Evolutionary conservation across 2,888 invertebrate species (phyloP).

Genomic region (Rhogogaster chlorosoma): DNA sequence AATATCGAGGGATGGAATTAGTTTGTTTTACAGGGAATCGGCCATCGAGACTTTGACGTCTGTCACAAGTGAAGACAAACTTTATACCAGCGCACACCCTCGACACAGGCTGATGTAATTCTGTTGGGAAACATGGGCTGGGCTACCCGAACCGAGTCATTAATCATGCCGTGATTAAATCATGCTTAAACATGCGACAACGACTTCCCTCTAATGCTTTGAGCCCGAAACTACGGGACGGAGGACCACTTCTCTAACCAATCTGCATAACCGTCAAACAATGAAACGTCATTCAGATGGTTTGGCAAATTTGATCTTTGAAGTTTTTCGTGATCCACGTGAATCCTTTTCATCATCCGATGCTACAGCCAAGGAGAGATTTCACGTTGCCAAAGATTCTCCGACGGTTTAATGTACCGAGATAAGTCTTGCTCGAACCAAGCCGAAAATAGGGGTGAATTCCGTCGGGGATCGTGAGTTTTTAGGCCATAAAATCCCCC

Average conservation of each 20-base stretch:
- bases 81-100: background rate
- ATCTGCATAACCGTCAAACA: background rate
- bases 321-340: background rate
- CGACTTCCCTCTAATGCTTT: constrained; percentile 24
- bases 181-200: constrained; percentile 25
- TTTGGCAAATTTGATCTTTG: background rate
- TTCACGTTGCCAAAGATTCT: background rate
- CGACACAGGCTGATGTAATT: background rate
- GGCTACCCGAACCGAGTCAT: background rate
- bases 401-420: background rate
- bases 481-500: background rate
- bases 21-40: background rate
- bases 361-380: no score
- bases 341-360: background rate
- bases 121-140: constrained; percentile 9
- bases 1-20: background rate
- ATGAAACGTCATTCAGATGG: background rate
- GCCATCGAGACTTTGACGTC: background rate
- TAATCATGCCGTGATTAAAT: constrained; percentile 45
- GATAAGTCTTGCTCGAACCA: background rate
- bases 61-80: constrained; percentile 22
- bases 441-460: background rate
- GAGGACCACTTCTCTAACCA: background rate
- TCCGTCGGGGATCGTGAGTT: background rate
- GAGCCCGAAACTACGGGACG: background rate